A percentile compares a stretch with the other conserved stretches of the same genome.
phyloP scores from a whole-genome alignment of 2,888 invertebrate species.

The Argynnis bischoffii region DNA sequence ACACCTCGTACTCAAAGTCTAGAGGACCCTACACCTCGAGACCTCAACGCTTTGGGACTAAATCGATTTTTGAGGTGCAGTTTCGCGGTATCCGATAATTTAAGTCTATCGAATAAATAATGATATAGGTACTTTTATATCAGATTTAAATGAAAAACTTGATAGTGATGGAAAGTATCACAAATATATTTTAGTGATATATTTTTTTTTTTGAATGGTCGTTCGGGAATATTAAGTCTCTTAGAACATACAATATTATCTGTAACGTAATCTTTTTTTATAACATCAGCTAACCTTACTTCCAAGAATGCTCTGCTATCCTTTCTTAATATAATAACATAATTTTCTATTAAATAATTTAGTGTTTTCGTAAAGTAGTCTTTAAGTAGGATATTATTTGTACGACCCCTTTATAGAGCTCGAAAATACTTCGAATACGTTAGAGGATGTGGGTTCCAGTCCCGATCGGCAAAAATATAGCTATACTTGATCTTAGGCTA shows the following conservation, averaged over 20 bases:
- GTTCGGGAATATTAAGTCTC: slow-evolving; percentile 11
- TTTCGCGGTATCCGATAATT: slow-evolving; percentile 34
- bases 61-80: slow-evolving; percentile 81
- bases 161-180: neutral
- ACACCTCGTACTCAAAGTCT: slow-evolving; percentile 68
- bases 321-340: too few relatives aligned
- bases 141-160: neutral
- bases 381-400: too few relatives aligned
- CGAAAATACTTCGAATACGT: too few relatives aligned
- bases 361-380: too few relatives aligned
- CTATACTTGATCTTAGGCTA: too few relatives aligned
- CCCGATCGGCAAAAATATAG: too few relatives aligned
- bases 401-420: too few relatives aligned
- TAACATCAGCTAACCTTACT: neutral
- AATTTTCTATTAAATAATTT: neutral
- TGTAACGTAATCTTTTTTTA: neutral
- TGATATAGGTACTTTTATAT: neutral
- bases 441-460: too few relatives aligned
- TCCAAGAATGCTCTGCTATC: neutral
- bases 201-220: slow-evolving; percentile 2
- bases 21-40: slow-evolving; percentile 78
- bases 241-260: neutral
- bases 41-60: slow-evolving; percentile 78
- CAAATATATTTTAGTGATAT: slow-evolving; percentile 4
- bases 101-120: neutral